phyloP scores from a whole-genome alignment of 2,888 invertebrate genomes.

The Linyphia triangularis region DNA sequence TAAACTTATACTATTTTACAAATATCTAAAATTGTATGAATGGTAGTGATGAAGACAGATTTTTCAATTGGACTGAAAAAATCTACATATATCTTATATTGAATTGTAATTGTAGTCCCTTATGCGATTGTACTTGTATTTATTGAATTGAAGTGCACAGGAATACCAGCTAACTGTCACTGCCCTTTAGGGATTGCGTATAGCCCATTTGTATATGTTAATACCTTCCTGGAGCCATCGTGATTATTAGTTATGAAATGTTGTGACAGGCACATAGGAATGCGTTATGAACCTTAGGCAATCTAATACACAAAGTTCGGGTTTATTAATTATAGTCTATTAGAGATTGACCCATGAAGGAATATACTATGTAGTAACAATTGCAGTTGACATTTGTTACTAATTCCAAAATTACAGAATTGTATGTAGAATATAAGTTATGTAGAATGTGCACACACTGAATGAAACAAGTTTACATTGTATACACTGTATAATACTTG shows the following conservation, averaged over 20 bases:
- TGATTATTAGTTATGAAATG: conserved; percentile 48
- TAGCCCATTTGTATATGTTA: conserved; percentile 29
- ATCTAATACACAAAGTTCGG: conserved; percentile 11
- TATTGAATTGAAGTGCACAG: not conserved
- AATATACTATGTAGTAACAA: not conserved
- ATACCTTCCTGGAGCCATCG: conserved; percentile 1
- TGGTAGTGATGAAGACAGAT: no score
- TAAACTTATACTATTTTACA: no score
- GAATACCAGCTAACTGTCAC: conserved; percentile 5
- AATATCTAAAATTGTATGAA: no score
- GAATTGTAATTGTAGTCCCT: not conserved
- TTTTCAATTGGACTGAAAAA: no score
- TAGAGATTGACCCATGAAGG: not conserved
- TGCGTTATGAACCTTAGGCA: conserved; percentile 13
- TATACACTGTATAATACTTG: no score
- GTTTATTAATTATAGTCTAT: conserved; percentile 20
- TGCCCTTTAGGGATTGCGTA: not conserved
- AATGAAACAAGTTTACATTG: no score
- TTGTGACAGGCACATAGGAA: conserved; percentile 6
- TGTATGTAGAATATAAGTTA: no score
- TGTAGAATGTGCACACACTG: no score
- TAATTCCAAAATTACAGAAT: no score
- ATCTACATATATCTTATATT: no score
- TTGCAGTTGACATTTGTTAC: not conserved
- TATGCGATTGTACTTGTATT: not conserved